Evolutionary conservation across 2,113 vertebrate genomes (phyloP), one percentile per base, ranked within the genome.

Genomic region (Ellobius talpinus): DNA sequence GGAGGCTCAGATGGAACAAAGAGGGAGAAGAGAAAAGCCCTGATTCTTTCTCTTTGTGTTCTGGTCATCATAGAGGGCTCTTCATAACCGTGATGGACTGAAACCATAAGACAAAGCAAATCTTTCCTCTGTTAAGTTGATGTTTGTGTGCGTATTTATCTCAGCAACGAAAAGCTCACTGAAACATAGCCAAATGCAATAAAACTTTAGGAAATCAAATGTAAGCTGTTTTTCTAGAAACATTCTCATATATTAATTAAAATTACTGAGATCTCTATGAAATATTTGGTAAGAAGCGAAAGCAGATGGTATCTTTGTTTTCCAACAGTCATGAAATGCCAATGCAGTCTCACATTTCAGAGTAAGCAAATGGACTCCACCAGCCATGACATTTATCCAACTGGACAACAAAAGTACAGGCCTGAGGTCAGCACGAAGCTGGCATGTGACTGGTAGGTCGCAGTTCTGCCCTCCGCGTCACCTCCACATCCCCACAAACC

Each of bases 201-300:
- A 78, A 42, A 55, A 5, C n/a, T 68, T 79, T 14, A 92, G 36
- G 47, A 65, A 93, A 86, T n/a, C 66, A 91, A 77, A 87, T 42
- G 42, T 29, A 65, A 6, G 24, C 33, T 90, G n/a, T 65, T 74
- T 68, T 52, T 61, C 52, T 92, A 84, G 58, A 96, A 82, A 42
- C 19, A 61, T 84, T 12, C 14, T 21, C 47, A 45, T 70, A 26
- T 36, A 91, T 33, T 58, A 36, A 82, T 61, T 45, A 82, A 87
- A 89, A 81, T 52, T 52, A 72, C 39, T 79, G 58, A 39, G 58
- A 92, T 63, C 79, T 90, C 42, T 58, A 86, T 42, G 52, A 19
- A 19, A 50, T 81, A 74, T 33, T 66, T 97, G 50, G 36, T 42
- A 84, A 92, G 85, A 93, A 92, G 6, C 45, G 87, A 93, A 95